Percentiles rank a stretch among this genome's conserved stretches.
Evolutionary conservation across 2,888 invertebrate species (phyloP).

Genomic region (Entomobrya proxima): DNA sequence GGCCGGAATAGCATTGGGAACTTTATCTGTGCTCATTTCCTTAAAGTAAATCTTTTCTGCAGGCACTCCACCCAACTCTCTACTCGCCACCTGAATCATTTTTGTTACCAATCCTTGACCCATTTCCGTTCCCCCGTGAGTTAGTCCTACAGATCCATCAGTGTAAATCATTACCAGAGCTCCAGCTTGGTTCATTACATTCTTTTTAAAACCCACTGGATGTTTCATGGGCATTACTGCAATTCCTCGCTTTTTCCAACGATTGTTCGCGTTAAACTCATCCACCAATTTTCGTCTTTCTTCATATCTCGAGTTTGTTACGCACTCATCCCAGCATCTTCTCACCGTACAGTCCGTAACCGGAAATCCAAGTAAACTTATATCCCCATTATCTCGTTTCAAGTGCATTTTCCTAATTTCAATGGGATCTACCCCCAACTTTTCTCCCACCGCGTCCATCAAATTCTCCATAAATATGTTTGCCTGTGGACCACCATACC

Average conservation of each 20-base stretch:
- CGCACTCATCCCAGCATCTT: slow-evolving; percentile 87
- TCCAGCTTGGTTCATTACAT: slow-evolving; percentile 88
- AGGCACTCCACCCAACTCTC: slow-evolving; percentile 83
- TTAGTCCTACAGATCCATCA: slow-evolving; percentile 80
- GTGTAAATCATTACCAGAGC: slow-evolving; percentile 91
- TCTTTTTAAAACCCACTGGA: slow-evolving; percentile 87
- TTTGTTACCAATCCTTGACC: slow-evolving; percentile 98
- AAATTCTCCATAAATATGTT: slow-evolving; percentile 91
- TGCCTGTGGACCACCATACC: slow-evolving; percentile 93
- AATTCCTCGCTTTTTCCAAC: slow-evolving; percentile 92
- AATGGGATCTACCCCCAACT: slow-evolving; percentile 81
- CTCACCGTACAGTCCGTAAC: too few species aligned
- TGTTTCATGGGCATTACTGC: slow-evolving; percentile 89
- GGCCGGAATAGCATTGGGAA: slow-evolving; percentile 93
- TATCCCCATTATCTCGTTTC: slow-evolving; percentile 84
- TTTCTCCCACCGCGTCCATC: slow-evolving; percentile 85
- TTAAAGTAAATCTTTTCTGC: slow-evolving; percentile 87
- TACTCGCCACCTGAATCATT: slow-evolving; percentile 90
- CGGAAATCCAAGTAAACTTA: slow-evolving; percentile 86
- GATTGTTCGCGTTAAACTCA: slow-evolving; percentile 86
- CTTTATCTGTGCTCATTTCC: slow-evolving; percentile 92
- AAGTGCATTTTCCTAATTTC: slow-evolving; percentile 84
- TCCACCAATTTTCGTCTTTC: slow-evolving; percentile 81
- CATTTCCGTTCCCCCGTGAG: slow-evolving; percentile 88
- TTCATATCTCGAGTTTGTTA: slow-evolving; percentile 83